These are phyloP conservation scores for Tauraco hartlaubi DNA, from an alignment of 2,797 vertebrate species.

Conservation along the genomic window DNA sequence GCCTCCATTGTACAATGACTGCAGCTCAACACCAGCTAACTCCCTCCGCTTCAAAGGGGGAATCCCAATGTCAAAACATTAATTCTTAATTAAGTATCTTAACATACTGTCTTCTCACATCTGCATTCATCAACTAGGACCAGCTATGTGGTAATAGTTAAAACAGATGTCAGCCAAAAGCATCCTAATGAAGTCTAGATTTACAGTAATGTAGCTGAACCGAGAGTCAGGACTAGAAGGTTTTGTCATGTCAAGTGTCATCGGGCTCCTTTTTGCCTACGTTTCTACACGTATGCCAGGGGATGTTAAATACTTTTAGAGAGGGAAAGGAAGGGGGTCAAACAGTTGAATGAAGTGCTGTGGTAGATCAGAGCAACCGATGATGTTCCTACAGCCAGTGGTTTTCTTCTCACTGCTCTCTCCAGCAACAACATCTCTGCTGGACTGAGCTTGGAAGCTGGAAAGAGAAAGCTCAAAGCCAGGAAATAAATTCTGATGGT, in stretches of 20 bases:
- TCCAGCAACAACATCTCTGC: background rate
- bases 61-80: background rate
- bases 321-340: background rate
- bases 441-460: background rate
- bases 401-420: background rate
- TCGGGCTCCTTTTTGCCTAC: background rate
- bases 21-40: background rate
- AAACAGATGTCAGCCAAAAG: background rate
- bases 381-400: background rate
- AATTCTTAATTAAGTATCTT: background rate
- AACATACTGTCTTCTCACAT: background rate
- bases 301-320: background rate
- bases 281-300: background rate
- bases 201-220: background rate
- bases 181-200: background rate
- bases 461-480: background rate
- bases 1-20: accelerated
- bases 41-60: background rate
- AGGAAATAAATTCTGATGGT: background rate
- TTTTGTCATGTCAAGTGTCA: background rate
- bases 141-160: background rate
- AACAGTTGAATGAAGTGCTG: background rate
- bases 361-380: background rate
- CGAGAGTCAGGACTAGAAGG: background rate
- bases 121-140: background rate